phyloP scores from a whole-genome alignment of 2,113 vertebrate species.

The Syngnathoides biaculeatus region DNA sequence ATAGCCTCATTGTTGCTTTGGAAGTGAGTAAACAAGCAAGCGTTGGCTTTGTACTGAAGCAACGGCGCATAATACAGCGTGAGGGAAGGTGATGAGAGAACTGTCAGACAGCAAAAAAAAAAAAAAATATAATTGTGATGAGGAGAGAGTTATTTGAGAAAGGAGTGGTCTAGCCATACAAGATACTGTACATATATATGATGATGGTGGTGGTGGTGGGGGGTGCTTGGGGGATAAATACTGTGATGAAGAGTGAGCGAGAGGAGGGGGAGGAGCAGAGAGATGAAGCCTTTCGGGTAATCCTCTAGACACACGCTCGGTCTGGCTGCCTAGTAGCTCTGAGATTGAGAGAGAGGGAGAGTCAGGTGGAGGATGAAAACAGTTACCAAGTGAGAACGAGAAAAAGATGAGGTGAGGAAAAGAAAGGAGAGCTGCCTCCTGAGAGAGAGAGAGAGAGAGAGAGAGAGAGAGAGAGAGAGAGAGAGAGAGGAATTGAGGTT shows the following conservation, averaged over 20 bases:
- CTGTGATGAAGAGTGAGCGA: constrained; percentile 59
- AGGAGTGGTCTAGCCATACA: constrained; percentile 19
- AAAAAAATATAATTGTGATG: constrained; percentile 8
- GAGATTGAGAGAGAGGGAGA: constrained; percentile 41
- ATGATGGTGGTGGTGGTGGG: constrained; percentile 30
- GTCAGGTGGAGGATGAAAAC: constrained; percentile 49
- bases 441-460: constrained; percentile 21
- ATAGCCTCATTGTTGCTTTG: constrained; percentile 24
- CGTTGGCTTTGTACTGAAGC: constrained; percentile 3
- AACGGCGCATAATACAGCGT: neutral
- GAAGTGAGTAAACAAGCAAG: constrained; percentile 10
- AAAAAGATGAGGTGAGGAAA: constrained; percentile 58
- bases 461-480: constrained; percentile 20
- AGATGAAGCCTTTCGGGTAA: constrained; percentile 72
- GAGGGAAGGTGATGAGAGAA: neutral
- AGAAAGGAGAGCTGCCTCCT: constrained; percentile 39
- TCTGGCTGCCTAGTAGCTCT: constrained; percentile 60
- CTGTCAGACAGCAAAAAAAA: constrained; percentile 2
- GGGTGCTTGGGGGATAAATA: constrained; percentile 44
- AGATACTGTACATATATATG: neutral
- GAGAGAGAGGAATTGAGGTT: constrained; percentile 18
- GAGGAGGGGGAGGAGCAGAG: constrained; percentile 62
- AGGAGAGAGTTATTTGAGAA: constrained; percentile 7
- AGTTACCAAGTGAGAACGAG: constrained; percentile 35
- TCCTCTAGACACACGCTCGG: constrained; percentile 71